A percentile compares a stretch with the other conserved stretches of the same genome.
Conservation (phyloP, 2,113 vertebrate species). For the Vidua macroura region DNA sequence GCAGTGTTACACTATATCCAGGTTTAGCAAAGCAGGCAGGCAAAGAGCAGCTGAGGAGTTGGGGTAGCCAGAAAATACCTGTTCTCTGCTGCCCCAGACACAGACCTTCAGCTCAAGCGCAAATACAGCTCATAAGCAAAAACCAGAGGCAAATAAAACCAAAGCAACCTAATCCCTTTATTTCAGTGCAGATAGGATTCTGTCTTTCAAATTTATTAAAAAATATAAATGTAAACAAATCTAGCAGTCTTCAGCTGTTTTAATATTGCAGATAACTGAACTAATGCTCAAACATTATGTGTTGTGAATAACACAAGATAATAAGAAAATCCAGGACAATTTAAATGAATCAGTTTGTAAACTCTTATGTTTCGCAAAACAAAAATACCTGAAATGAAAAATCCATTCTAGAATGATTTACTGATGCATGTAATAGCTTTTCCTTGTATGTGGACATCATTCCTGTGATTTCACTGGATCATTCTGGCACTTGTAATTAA, state of each 20-base stretch:
- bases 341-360: neutral
- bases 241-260: neutral
- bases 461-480: neutral
- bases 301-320: neutral
- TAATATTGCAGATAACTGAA: neutral
- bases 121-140: neutral
- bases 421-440: neutral
- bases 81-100: neutral
- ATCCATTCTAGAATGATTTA: neutral
- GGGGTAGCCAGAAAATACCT: neutral
- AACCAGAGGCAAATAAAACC: neutral
- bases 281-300: neutral
- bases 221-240: neutral
- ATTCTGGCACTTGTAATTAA: neutral
- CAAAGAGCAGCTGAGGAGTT: neutral
- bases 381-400: neutral
- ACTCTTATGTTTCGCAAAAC: neutral
- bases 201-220: neutral
- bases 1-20: rapidly evolving
- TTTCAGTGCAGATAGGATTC: neutral
- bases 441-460: neutral
- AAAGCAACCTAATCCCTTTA: neutral
- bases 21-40: neutral
- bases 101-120: neutral
- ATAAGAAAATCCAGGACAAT: neutral